phyloP scores from a whole-genome alignment of 1,140 invertebrate species.

The Polyergus mexicanus region DNA sequence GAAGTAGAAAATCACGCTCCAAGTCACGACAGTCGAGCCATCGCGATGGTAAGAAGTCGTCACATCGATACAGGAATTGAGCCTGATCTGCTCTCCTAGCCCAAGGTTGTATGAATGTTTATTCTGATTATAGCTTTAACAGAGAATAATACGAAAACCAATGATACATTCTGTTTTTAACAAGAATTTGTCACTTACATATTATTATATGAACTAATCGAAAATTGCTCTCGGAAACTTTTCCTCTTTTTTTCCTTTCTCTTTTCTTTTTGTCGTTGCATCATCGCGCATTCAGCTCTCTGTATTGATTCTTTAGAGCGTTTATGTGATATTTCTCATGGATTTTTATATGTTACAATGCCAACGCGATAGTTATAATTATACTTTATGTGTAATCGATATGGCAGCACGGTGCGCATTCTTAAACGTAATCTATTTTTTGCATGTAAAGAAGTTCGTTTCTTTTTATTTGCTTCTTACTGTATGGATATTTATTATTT shows the following conservation, averaged over 20 bases:
- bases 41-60: slow-evolving; percentile 85
- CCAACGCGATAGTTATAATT: neutral
- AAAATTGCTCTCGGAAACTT: neutral
- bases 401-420: neutral
- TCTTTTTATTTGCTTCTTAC: neutral
- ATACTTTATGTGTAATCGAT: slow-evolving; percentile 17
- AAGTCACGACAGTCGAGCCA: slow-evolving; percentile 80
- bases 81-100: slow-evolving; percentile 68
- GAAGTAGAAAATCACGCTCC: slow-evolving; percentile 78
- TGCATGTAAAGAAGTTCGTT: neutral
- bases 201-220: neutral
- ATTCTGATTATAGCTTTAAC: slow-evolving; percentile 66
- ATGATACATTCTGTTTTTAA: slow-evolving; percentile 8
- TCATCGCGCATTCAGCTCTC: neutral
- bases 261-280: neutral
- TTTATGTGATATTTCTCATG: slow-evolving; percentile 18
- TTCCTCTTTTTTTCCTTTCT: neutral
- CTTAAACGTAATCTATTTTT: neutral
- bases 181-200: neutral
- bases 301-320: neutral
- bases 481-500: slow-evolving; percentile 12
- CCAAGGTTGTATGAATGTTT: slow-evolving; percentile 84
- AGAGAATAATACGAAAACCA: slow-evolving; percentile 3
- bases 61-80: slow-evolving; percentile 85
- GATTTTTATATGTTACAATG: neutral